phyloP scores from a whole-genome alignment of 2,797 vertebrate species.

The Novumbra hubbsi region DNA sequence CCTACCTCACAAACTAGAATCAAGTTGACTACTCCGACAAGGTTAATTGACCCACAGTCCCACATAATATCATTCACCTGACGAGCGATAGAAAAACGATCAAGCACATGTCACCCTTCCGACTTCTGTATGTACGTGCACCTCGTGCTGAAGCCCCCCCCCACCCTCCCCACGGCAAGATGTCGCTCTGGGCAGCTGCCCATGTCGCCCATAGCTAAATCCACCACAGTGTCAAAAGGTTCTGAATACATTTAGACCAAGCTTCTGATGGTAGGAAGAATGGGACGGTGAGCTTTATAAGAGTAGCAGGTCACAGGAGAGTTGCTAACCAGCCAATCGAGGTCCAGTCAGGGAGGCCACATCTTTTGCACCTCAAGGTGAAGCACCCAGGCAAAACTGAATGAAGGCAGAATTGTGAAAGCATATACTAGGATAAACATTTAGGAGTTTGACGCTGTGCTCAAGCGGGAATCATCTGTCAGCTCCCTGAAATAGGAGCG shows the following conservation, averaged over 20 bases:
- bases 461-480: slow-evolving; percentile 32
- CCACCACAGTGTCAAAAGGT: slow-evolving; percentile 1
- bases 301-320: slow-evolving; percentile 56
- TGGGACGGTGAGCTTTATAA: slow-evolving; percentile 1
- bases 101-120: no score
- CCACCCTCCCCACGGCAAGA: no score
- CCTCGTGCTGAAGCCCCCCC: no score
- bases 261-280: slow-evolving; percentile 44
- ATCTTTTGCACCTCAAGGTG: slow-evolving; percentile 61
- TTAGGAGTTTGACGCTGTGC: slow-evolving; percentile 37
- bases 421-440: slow-evolving; percentile 32
- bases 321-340: slow-evolving; percentile 58
- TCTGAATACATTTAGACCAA: slow-evolving; percentile 39
- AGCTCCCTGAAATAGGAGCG: slow-evolving; percentile 31
- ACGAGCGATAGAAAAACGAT: no score
- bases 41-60: no score
- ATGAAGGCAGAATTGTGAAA: slow-evolving; percentile 36
- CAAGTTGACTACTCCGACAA: no score
- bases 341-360: slow-evolving; percentile 71
- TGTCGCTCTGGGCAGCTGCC: no score
- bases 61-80: no score
- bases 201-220: no score
- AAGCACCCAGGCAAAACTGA: slow-evolving; percentile 45
- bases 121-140: no score
- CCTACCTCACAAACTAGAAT: no score